Conservation (phyloP, 2,113 vertebrate species). For the Brienomyrus longianalis region DNA sequence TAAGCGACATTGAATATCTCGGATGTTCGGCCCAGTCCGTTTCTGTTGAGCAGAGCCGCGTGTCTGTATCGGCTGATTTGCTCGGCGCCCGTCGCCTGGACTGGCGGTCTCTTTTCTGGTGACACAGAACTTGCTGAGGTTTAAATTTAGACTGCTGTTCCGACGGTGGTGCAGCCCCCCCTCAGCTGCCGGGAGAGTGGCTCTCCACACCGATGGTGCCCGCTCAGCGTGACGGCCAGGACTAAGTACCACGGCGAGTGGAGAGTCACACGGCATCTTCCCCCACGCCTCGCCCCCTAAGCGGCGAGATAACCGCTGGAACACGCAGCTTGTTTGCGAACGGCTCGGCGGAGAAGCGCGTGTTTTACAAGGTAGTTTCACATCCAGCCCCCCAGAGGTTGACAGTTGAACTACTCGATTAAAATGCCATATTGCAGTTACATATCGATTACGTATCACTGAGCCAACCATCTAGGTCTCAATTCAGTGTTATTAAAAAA, state of each 20-base stretch:
- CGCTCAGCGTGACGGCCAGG: not conserved
- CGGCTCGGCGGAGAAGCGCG: not conserved
- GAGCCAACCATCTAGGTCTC: not conserved
- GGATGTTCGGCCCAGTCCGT: not conserved
- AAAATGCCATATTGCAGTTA: not conserved
- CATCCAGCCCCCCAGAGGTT: not conserved
- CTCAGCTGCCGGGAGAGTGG: conserved; percentile 37
- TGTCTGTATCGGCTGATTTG: not conserved
- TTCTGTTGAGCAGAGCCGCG: not conserved
- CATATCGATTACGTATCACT: not conserved
- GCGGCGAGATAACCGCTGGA: not conserved
- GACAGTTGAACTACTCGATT: not conserved
- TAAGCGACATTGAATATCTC: not conserved
- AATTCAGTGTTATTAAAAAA: not conserved
- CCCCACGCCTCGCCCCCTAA: not conserved
- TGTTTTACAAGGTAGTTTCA: not conserved
- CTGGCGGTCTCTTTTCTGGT: conserved; percentile 36
- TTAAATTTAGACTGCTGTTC: conserved; percentile 49
- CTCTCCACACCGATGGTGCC: not conserved
- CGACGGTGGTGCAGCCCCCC: conserved; percentile 32
- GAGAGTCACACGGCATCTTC: not conserved
- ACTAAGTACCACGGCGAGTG: not conserved
- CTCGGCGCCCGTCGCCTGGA: conserved; percentile 11
- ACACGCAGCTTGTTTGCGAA: not conserved
- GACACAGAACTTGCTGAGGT: conserved; percentile 39